phyloP scores from a whole-genome alignment of 2,113 vertebrate species.

The Lepisosteus oculatus region DNA sequence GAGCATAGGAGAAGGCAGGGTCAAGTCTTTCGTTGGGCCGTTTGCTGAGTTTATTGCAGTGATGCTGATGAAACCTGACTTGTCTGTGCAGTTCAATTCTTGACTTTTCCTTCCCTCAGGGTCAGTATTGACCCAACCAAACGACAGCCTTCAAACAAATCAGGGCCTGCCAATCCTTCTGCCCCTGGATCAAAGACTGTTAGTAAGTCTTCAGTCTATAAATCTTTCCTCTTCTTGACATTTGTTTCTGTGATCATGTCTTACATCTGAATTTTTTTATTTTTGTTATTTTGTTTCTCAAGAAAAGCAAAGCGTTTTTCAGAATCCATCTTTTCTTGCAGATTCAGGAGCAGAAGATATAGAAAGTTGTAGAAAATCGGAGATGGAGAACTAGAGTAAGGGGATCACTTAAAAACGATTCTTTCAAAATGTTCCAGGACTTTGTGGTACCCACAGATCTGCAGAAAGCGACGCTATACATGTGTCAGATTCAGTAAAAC shows the following conservation, averaged over 20 bases:
- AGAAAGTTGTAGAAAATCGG: slow-evolving; percentile 59
- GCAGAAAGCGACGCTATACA: slow-evolving; percentile 24
- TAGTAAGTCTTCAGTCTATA: slow-evolving; percentile 74
- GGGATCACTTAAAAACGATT: slow-evolving; percentile 36
- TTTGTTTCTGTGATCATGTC: slow-evolving; percentile 36
- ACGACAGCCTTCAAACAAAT: slow-evolving; percentile 67
- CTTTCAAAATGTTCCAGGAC: background rate
- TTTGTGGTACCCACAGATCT: slow-evolving; percentile 4
- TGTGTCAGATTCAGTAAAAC: background rate
- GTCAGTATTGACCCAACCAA: slow-evolving; percentile 77
- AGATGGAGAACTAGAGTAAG: slow-evolving; percentile 65
- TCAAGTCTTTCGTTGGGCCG: background rate
- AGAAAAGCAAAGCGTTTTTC: slow-evolving; percentile 35
- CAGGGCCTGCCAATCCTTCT: slow-evolving; percentile 62
- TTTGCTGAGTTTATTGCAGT: background rate
- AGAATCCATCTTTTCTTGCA: slow-evolving; percentile 58
- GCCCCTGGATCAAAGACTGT: slow-evolving; percentile 69
- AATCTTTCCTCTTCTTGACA: slow-evolving; percentile 47
- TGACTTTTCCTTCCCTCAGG: slow-evolving; percentile 63
- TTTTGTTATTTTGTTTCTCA: slow-evolving; percentile 25
- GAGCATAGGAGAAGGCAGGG: background rate
- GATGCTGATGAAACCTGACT: slow-evolving; percentile 8
- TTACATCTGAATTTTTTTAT: slow-evolving; percentile 18
- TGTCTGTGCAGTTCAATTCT: slow-evolving; percentile 29
- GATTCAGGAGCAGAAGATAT: slow-evolving; percentile 58